Conservation (phyloP, 2,113 vertebrate species). For the Saccopteryx bilineata region DNA sequence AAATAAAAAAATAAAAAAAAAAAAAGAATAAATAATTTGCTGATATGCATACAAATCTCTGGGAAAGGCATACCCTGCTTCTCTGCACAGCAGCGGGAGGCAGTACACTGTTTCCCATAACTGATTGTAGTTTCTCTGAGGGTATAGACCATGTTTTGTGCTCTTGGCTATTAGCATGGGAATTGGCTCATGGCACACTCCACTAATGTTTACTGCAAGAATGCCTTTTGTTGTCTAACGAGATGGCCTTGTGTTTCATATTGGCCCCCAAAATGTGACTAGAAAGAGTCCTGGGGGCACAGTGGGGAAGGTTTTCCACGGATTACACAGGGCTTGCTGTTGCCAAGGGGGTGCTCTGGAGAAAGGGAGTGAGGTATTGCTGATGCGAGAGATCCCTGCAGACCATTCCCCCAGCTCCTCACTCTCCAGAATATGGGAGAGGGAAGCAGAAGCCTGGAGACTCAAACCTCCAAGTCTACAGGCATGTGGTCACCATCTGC, state of each 20-base stretch:
- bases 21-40: too few relatives aligned
- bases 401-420: neutral
- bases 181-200: neutral
- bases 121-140: neutral
- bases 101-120: neutral
- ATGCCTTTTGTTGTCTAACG: neutral
- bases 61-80: neutral
- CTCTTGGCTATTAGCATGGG: neutral
- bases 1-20: too few relatives aligned
- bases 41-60: neutral
- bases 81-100: accelerated
- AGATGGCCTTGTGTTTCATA: neutral
- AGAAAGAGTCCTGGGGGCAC: neutral
- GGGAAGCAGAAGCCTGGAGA: neutral
- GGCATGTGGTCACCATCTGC: neutral
- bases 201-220: neutral
- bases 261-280: neutral
- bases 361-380: neutral
- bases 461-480: neutral
- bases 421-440: neutral
- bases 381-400: neutral
- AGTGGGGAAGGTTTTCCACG: neutral
- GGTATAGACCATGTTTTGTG: neutral
- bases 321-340: neutral
- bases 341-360: neutral